These are phyloP conservation scores for Glareola pratincola DNA, from an alignment of 2,113 vertebrate genomes.

Conservation along the genomic window DNA sequence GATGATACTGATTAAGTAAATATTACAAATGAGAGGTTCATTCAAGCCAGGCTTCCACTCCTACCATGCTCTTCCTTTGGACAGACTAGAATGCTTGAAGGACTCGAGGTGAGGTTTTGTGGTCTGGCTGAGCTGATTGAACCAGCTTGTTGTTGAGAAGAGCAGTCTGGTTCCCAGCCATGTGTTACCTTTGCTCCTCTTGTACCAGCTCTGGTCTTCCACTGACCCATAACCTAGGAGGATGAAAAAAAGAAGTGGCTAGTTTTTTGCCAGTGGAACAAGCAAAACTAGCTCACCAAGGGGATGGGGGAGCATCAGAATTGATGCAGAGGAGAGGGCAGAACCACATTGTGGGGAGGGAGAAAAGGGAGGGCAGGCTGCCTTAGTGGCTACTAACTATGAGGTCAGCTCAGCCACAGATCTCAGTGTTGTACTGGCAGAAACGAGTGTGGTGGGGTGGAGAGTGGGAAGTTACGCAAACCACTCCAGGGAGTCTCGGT, in stretches of 20 bases:
- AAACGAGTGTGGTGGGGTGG: not conserved
- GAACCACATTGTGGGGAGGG: not conserved
- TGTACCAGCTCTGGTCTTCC: not conserved
- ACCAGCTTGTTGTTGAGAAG: not conserved
- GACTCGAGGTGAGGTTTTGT: not conserved
- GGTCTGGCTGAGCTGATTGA: not conserved
- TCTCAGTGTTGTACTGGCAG: not conserved
- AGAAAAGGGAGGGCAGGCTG: not conserved
- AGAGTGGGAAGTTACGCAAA: not conserved
- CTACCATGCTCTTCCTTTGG: not conserved
- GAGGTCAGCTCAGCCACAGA: conserved; percentile 11
- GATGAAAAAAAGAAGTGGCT: not conserved
- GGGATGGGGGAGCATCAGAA: not conserved
- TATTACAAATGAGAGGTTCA: not conserved
- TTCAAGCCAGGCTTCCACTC: not conserved
- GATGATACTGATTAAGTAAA: not conserved
- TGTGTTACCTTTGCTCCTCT: not conserved
- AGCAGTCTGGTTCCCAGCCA: not conserved
- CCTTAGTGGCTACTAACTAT: not conserved
- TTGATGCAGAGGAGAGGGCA: not conserved
- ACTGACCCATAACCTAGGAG: not conserved
- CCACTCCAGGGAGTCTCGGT: not conserved
- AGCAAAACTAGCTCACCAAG: not conserved
- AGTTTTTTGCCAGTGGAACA: not conserved
- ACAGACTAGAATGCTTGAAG: not conserved